These are phyloP conservation scores for Tenthredo notha DNA, from an alignment of 2,888 invertebrate genomes.

Conservation along the genomic window DNA sequence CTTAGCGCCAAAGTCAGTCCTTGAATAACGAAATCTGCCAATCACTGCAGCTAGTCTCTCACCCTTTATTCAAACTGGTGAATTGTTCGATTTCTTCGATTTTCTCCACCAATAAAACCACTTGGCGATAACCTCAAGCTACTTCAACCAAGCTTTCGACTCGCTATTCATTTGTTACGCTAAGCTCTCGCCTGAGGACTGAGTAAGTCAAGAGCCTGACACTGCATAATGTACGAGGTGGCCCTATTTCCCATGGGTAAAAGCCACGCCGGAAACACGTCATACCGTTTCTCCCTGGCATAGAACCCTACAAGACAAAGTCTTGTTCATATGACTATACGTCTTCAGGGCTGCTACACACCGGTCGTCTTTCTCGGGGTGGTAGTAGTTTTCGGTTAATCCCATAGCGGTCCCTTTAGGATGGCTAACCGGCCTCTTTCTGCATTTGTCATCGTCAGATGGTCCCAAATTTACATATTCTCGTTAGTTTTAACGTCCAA, in stretches of 20 bases:
- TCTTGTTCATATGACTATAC: slow-evolving; percentile 26
- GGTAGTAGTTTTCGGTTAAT: slow-evolving; percentile 21
- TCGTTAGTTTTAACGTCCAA: slow-evolving; percentile 23
- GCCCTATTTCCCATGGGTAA: slow-evolving; percentile 60
- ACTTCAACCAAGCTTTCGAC: slow-evolving; percentile 7
- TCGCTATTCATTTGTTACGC: slow-evolving; percentile 62
- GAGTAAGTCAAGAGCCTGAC: slow-evolving; percentile 62
- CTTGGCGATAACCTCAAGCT: slow-evolving; percentile 12
- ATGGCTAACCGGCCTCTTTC: slow-evolving; percentile 9
- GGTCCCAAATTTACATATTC: slow-evolving; percentile 34
- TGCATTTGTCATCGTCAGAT: slow-evolving; percentile 45
- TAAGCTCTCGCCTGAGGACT: slow-evolving; percentile 57
- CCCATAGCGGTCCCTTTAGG: slow-evolving; percentile 25
- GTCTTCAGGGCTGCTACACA: not conserved
- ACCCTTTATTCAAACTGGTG: not conserved
- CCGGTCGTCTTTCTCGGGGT: slow-evolving; percentile 9
- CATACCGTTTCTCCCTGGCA: slow-evolving; percentile 24
- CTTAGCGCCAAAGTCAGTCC: not conserved
- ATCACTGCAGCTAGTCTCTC: not conserved
- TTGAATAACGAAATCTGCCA: slow-evolving; percentile 27
- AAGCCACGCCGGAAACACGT: slow-evolving; percentile 43
- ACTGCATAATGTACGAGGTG: slow-evolving; percentile 61
- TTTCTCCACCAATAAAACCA: not conserved
- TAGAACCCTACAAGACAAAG: slow-evolving; percentile 27
- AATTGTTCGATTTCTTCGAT: slow-evolving; percentile 9